Evolutionary conservation across 2,888 invertebrate species (phyloP), one percentile per base, ranked within the genome.

Genomic region (Micropterix aruncella): DNA sequence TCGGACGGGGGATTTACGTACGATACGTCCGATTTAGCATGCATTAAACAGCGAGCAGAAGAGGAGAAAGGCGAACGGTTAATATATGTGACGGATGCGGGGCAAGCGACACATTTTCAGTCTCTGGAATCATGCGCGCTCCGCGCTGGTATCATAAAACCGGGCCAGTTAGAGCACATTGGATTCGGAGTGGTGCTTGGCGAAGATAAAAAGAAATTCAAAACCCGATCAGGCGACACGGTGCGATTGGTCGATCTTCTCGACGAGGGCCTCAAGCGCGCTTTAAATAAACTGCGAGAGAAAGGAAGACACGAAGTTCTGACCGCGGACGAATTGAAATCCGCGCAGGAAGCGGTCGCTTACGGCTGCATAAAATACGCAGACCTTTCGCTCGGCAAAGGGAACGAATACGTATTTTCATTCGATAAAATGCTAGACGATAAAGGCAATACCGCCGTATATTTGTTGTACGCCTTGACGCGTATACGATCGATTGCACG

Each of bases 341-440:
- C 69, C 41, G 94, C 94, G 0, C 87, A 91, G 62, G 83, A 91
- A 66, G 83, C 95, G 0, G 80, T 99, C 1, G 97, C 97, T 0
- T 97, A 94, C 62, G 95, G 97, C 3, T 99, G 99, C 60, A 94
- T 99, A 46, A 99, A 96, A 62, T 99, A 99, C 63, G 87, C 97
- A 3, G 99, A 99, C 71, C 74, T 99, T 41, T 88, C 86, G 12
- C 94, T 96, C 57, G 94, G 94, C 61, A 77, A 95, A 48, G 80
- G 79, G 45, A 87, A 89, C 60, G 97, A 97, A 59, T 99, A 99
- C 60, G 80, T 97, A 2, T 99, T 99, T 66, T 96, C 95, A 1
- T 99, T 96, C 65, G 95, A 99, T 58, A 93, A 93, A 74, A 99
- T 99, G 99, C 72, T 99, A 50, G 96, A 99, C 58, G 97, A 99